Evolutionary conservation across 2,888 invertebrate species (phyloP), one percentile per base, ranked within the genome.

Genomic region (Harpalus rufipes): DNA sequence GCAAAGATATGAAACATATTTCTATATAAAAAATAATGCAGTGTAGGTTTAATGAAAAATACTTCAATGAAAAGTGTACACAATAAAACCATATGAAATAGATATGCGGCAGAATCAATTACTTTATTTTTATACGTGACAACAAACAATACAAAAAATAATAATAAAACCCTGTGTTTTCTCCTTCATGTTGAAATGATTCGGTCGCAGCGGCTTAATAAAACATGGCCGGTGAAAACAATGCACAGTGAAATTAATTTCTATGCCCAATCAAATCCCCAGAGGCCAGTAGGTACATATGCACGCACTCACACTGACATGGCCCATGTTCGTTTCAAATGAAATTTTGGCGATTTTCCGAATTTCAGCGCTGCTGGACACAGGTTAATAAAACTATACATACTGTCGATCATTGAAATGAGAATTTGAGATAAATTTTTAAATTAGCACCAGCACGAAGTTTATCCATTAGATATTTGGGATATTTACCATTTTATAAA

Each of bases 331-430:
- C 32, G 68, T 8, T 44, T 12, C 8, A 44, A 74, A 74, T 74
- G 72, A 74, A 74, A 74, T 74, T 74, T 74, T 18, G 21, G 18
- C 18, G 12, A 74, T 74, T 74, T 74, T 74, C 3, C 72, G 72
- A 74, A 44, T 44, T 44, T 74, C 41, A 14, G 39, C 68, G 14
- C 44, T 44, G 7, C 16, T 18, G 7, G 44, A 41, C 8, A 74
- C 18, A 16, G 8, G 10, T n/a, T 44, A n/a, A 74, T 41, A 44
- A 16, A 74, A 63, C 63, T 63, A 63, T 61, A 16, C 59, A 61
- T 39, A 41, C 16, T 32, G 25, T 68, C 41, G 39, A 68, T 68
- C 68, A 68, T 2, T 25, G 68, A 21, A 32, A 68, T 41, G 32
- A 68, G 41, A 39, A 21, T 63, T 21, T 7, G 10, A 12, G 44